phyloP scores from a whole-genome alignment of 2,113 vertebrate genomes.

The Pelmatolapia mariae region DNA sequence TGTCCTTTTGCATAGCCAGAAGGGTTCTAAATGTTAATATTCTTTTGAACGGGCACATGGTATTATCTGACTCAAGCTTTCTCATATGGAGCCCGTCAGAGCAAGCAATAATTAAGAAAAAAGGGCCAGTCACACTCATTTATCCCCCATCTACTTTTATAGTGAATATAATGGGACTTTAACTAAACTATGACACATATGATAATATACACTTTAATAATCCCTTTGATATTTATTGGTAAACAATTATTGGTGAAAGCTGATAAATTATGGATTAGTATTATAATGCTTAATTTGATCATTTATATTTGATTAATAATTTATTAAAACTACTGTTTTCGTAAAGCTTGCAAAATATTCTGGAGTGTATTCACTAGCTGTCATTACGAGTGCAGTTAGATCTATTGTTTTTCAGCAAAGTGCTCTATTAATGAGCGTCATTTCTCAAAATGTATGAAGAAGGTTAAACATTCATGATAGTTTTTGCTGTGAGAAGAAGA shows the following conservation, averaged over 20 bases:
- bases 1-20: slow-evolving; percentile 37
- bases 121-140: slow-evolving; percentile 15
- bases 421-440: slow-evolving; percentile 36
- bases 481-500: slow-evolving; percentile 27
- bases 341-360: slow-evolving; percentile 13
- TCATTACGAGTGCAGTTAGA: slow-evolving; percentile 4
- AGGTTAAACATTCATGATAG: slow-evolving; percentile 22
- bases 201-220: slow-evolving; percentile 17
- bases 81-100: slow-evolving; percentile 63
- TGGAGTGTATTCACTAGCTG: slow-evolving; percentile 16
- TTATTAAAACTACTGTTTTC: slow-evolving; percentile 21
- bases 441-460: slow-evolving; percentile 33
- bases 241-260: slow-evolving; percentile 7
- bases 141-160: background rate
- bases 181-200: background rate
- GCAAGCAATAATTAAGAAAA: slow-evolving; percentile 74
- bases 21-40: slow-evolving; percentile 52
- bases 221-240: slow-evolving; percentile 12
- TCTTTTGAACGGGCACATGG: slow-evolving; percentile 73
- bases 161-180: background rate
- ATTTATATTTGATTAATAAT: slow-evolving; percentile 46
- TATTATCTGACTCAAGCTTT: slow-evolving; percentile 54
- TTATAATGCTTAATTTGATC: slow-evolving; percentile 20
- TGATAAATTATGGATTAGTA: slow-evolving; percentile 23
- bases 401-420: slow-evolving; percentile 6